Evolutionary conservation across 2,797 vertebrate species (phyloP), one percentile per base, ranked within the genome.

Genomic region (Sebastes steindachneri): DNA sequence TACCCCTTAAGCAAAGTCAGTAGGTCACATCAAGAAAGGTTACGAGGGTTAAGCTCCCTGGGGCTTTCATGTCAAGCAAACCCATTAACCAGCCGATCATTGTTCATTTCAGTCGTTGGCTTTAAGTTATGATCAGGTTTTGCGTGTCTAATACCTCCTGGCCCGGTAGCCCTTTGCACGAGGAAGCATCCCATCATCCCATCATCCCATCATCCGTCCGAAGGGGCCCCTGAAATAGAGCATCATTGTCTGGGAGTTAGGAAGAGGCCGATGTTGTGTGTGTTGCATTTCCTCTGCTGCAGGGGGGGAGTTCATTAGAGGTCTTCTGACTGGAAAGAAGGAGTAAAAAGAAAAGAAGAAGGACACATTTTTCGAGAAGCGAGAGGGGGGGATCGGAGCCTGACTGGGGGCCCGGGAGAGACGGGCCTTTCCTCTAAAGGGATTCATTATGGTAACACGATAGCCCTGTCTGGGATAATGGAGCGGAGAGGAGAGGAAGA

Each of bases 361-460:
- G 31, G 66, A 59, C 71, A 83, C 75, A 75, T 77, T 77, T 55
- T 58, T 73, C 2, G 17, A 80, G 73, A 74, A 79, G 64, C 68
- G 41, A 26, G 41, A 48, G 55, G 69, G 71, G 41, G 41, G 66
- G 74, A 72, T 74, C 7, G 25, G 57, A 72, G 69, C 9, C 73
- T 78, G 86, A 86, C 76, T 80, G 72, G 75, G 68, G 79, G 71
- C 80, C 76, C 2, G 4, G 23, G 84, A 84, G 68, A 84, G 80
- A 90, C 57, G 6, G 77, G 79, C 45, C 77, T 86, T 91, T 92
- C 87, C 88, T 90, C 90, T 83, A 73, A 77, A 67, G 88, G 88
- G 90, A 90, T 88, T 93, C 87, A 90, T 91, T 90, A 82, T 87
- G 82, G 93, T 92, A 93, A 95, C 83, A 80, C 4, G 91, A 94